Conservation (phyloP, 2,797 vertebrate genomes). For the Hyperoplus lanceolatus region DNA sequence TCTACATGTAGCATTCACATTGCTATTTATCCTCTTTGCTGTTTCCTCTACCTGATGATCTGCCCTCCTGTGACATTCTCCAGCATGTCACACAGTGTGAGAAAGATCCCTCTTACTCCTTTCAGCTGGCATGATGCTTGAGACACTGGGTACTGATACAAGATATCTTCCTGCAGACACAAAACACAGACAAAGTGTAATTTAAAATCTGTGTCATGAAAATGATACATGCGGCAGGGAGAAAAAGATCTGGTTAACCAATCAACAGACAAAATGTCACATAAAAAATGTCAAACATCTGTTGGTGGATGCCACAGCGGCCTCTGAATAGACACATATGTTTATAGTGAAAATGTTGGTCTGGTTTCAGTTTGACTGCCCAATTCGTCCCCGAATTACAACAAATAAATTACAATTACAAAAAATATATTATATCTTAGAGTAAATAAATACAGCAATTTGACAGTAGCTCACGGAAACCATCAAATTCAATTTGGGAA, state of each 20-base stretch:
- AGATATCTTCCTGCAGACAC: slow-evolving; percentile 90
- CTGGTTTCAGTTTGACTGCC: slow-evolving; percentile 11
- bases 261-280: slow-evolving; percentile 17
- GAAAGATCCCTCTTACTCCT: slow-evolving; percentile 94
- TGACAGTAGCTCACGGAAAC: background rate
- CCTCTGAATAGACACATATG: background rate
- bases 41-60: slow-evolving; percentile 88
- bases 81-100: slow-evolving; percentile 96
- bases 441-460: slow-evolving; percentile 25
- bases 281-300: slow-evolving; percentile 45
- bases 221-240: slow-evolving; percentile 4
- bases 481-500: background rate
- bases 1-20: background rate
- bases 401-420: slow-evolving; percentile 4
- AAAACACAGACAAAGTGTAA: slow-evolving; percentile 3
- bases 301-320: slow-evolving; percentile 18
- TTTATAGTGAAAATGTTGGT: slow-evolving; percentile 2
- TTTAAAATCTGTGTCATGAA: background rate
- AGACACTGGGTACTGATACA: slow-evolving; percentile 94
- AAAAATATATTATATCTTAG: background rate
- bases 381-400: slow-evolving; percentile 14
- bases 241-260: slow-evolving; percentile 32
- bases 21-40: background rate
- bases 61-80: slow-evolving; percentile 92
- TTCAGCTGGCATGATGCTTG: slow-evolving; percentile 93